Conservation (phyloP, 2,888 invertebrate genomes). For the Copidosoma aretas region DNA sequence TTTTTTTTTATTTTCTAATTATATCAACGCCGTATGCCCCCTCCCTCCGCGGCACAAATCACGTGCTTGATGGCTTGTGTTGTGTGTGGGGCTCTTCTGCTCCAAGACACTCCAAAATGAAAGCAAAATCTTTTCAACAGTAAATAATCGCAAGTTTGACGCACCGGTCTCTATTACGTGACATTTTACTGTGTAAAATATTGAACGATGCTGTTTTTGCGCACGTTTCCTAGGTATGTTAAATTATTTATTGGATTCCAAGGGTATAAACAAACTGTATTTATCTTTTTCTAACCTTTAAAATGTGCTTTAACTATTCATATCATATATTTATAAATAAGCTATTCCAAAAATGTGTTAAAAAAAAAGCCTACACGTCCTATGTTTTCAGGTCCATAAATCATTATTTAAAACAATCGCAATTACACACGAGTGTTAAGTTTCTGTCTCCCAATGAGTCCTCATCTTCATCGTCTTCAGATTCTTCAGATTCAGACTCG, state of each 20-base stretch:
- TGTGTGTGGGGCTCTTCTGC: not conserved
- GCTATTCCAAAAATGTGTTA: constrained; percentile 10
- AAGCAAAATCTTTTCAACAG: not conserved
- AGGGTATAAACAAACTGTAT: not conserved
- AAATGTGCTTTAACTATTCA: not conserved
- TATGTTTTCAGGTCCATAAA: constrained; percentile 19
- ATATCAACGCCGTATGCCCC: no score
- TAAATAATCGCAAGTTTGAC: not conserved
- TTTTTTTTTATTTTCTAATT: no score
- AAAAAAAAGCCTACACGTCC: no score
- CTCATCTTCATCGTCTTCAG: constrained; percentile 34
- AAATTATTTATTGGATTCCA: not conserved
- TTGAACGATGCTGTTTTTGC: constrained; percentile 29
- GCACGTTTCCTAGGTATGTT: constrained; percentile 31
- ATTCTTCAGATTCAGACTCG: constrained; percentile 43
- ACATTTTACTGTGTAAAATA: not conserved
- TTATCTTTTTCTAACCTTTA: constrained; percentile 14
- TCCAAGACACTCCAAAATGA: not conserved
- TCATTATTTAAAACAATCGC: constrained; percentile 28
- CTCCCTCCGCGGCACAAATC: no score
- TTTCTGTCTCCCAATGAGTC: constrained; percentile 18
- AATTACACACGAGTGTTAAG: constrained; percentile 30
- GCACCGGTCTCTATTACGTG: no score
- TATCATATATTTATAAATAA: no score
- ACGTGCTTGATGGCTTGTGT: no score